phyloP scores from a whole-genome alignment of 2,113 vertebrate species.

The Felis chaus region DNA sequence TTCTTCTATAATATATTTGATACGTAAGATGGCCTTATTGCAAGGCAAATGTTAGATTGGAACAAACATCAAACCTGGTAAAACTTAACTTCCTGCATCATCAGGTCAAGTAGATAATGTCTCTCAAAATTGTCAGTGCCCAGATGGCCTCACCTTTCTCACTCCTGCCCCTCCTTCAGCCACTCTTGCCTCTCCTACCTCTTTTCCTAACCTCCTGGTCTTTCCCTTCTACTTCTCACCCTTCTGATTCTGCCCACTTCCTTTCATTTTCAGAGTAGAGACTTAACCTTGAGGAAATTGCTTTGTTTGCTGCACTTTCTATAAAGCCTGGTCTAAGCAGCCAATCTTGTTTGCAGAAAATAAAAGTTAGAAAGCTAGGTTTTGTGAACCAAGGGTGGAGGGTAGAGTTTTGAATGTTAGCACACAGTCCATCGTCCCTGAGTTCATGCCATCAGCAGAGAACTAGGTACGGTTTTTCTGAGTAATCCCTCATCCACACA shows the following conservation, averaged over 20 bases:
- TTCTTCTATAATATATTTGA: not conserved
- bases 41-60: not conserved
- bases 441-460: not conserved
- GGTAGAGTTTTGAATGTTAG: not conserved
- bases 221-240: not conserved
- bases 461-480: not conserved
- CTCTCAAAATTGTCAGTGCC: not conserved
- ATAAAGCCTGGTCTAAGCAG: not conserved
- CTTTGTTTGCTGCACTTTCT: not conserved
- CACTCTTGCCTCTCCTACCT: not conserved
- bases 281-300: not conserved
- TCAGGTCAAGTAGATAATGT: not conserved
- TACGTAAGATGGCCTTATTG: not conserved
- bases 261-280: not conserved
- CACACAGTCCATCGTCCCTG: not conserved
- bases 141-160: not conserved
- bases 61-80: not conserved
- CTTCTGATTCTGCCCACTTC: not conserved
- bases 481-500: not conserved
- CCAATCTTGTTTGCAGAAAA: not conserved
- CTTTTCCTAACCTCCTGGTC: not conserved
- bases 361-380: slow-evolving; percentile 1
- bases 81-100: not conserved
- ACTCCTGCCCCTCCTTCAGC: not conserved
- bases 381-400: not conserved